Evolutionary conservation across 2,113 vertebrate genomes (phyloP), one percentile per base, ranked within the genome.

Genomic region (Edolisoma coerulescens): DNA sequence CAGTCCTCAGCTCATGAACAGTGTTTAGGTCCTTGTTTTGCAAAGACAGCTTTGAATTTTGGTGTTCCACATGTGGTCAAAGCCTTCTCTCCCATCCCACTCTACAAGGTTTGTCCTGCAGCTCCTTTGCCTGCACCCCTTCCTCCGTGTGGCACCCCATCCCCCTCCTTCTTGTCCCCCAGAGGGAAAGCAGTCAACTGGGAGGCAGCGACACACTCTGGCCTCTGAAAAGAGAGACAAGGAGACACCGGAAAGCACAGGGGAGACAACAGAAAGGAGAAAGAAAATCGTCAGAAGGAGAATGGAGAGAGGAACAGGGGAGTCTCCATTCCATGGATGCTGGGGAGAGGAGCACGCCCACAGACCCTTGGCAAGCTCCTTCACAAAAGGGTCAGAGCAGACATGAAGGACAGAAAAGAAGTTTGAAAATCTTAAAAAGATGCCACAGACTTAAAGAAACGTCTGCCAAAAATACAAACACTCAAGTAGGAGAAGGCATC

Each of bases 101-200:
- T 6, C 1, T 0, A 57, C 2, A 4, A 11, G 1, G 1, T 24
- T 26, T 2, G 1, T 42, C 15, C 23, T 2, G 4, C 0, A 0
- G 14, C 23, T 74, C 21, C 23, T 47, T 61, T 3, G 5, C 12
- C 26, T 24, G 32, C 5, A 22, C 3, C 2, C 12, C 16, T 45
- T 23, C 22, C 15, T 57, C 10, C n/a, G 63, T 64, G 22, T 18
- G 63, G 7, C 16, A 56, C 3, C 1, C 3, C 12, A 57, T 71
- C 14, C 19, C 5, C 21, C 12, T 10, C 0, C 7, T 45, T 35
- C 15, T 35, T 64, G 12, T 41, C 2, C 15, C 5, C 3, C 3
- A 26, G 44, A 67, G 17, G 14, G 20, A 92, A 75, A 70, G 35
- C 28, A 69, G 35, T 19, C 2, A 3, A 3, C 21, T 52, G 42